Evolutionary conservation across 2,797 vertebrate species (phyloP).

Genomic region (Pipistrellus kuhlii): DNA sequence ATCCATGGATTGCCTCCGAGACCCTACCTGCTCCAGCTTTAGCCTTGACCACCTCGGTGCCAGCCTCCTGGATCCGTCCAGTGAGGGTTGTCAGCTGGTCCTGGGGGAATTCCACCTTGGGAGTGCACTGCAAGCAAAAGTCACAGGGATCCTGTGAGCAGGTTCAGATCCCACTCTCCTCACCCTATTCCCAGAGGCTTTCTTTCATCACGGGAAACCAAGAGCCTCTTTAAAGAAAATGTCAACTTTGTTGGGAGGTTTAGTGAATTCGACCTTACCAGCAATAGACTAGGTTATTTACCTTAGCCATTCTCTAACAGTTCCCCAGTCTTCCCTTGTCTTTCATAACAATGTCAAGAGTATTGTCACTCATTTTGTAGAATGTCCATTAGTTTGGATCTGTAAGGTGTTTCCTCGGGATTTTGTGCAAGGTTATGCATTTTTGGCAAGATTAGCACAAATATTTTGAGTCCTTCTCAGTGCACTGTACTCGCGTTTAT

Average conservation of each 20-base stretch:
- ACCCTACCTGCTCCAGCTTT: constrained; percentile 95
- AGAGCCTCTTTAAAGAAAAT: constrained; percentile 1
- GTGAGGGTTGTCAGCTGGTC: constrained; percentile 93
- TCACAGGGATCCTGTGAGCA: not conserved
- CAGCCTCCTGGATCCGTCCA: constrained; percentile 96
- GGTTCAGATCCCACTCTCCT: not conserved
- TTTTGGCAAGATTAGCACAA: not conserved
- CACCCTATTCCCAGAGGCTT: rapidly evolving
- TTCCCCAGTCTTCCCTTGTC: not conserved
- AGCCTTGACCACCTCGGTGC: constrained; percentile 98
- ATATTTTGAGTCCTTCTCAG: not conserved
- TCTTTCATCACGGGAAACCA: not conserved
- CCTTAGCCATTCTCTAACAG: not conserved
- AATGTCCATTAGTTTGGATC: no score
- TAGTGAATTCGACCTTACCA: not conserved
- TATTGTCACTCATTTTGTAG: not conserved
- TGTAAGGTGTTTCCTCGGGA: not conserved
- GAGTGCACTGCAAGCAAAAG: constrained; percentile 90
- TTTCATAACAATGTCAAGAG: not conserved
- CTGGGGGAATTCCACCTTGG: constrained; percentile 96
- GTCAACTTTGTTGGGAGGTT: not conserved
- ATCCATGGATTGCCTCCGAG: rapidly evolving
- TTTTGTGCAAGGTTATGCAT: not conserved
- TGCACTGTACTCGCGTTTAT: not conserved
- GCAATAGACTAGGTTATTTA: no score